Evolutionary conservation across 2,888 invertebrate genomes (phyloP).

Genomic region (Acholoe squamosa): DNA sequence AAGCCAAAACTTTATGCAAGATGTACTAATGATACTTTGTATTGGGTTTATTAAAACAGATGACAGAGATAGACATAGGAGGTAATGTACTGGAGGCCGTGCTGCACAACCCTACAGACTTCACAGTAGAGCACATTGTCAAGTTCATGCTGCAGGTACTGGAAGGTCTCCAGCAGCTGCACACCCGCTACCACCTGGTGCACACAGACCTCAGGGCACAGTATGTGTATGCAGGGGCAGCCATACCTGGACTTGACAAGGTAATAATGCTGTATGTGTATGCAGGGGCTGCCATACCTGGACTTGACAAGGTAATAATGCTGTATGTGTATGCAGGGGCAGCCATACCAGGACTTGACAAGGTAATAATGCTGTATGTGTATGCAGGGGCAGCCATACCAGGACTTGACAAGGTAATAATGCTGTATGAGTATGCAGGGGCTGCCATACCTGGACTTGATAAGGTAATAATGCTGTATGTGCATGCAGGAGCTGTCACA

Average conservation of each 20-base stretch:
- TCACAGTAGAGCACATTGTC: constrained; percentile 8
- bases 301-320: no score
- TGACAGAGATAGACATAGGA: constrained; percentile 24
- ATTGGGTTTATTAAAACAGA: neutral
- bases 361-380: no score
- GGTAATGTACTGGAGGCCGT: constrained; percentile 5
- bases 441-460: no score
- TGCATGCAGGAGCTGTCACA: no score
- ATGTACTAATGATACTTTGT: neutral
- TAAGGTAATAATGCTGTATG: no score
- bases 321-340: no score
- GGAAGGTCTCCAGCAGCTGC: constrained; percentile 51
- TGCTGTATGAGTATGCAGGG: no score
- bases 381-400: no score
- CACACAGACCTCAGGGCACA: constrained; percentile 52
- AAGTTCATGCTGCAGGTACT: constrained; percentile 44
- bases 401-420: no score
- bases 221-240: constrained; percentile 19
- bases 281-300: no score
- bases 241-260: neutral
- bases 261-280: neutral
- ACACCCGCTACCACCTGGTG: constrained; percentile 22
- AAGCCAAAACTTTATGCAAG: neutral
- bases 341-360: no score
- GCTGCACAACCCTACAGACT: constrained; percentile 7